These are phyloP conservation scores for Hirundichthys speculiger DNA, from an alignment of 2,113 vertebrate genomes.

Conservation along the genomic window DNA sequence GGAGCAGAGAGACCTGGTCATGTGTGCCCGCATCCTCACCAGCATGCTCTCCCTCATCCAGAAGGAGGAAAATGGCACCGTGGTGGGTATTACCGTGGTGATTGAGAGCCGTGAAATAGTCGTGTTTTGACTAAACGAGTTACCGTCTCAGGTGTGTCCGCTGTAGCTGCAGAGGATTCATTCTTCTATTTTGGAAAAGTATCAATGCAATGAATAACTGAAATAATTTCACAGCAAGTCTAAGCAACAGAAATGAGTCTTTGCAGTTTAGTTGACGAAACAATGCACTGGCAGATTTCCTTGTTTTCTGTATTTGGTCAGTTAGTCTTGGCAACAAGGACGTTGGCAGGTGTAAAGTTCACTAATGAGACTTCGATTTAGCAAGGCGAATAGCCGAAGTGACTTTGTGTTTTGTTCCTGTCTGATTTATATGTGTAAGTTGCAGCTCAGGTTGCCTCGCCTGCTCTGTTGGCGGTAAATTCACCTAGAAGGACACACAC, in stretches of 20 bases:
- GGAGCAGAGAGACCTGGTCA: slow-evolving; percentile 95
- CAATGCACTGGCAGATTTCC: slow-evolving; percentile 45
- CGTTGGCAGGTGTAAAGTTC: slow-evolving; percentile 34
- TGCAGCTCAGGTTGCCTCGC: slow-evolving; percentile 7
- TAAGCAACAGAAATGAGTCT: background rate
- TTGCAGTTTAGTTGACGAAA: slow-evolving; percentile 17
- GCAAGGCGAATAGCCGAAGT: slow-evolving; percentile 34
- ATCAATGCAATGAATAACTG: background rate
- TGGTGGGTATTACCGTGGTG: slow-evolving; percentile 80
- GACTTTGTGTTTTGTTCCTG: slow-evolving; percentile 16
- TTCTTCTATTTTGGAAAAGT: background rate
- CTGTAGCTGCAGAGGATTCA: background rate
- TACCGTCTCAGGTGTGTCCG: background rate
- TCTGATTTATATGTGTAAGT: slow-evolving; percentile 13
- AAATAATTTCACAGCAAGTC: slow-evolving; percentile 10
- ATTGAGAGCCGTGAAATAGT: no score
- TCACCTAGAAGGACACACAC: slow-evolving; percentile 24
- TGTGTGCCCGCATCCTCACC: slow-evolving; percentile 96
- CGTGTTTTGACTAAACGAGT: background rate
- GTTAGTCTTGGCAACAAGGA: slow-evolving; percentile 58
- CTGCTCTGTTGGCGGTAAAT: slow-evolving; percentile 38
- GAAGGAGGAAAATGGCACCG: slow-evolving; percentile 85
- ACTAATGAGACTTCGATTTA: slow-evolving; percentile 67
- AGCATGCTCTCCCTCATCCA: slow-evolving; percentile 95
- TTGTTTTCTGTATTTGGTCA: slow-evolving; percentile 53